Conservation (phyloP, 2,888 invertebrate genomes). For the Choristoneura rosaceana region DNA sequence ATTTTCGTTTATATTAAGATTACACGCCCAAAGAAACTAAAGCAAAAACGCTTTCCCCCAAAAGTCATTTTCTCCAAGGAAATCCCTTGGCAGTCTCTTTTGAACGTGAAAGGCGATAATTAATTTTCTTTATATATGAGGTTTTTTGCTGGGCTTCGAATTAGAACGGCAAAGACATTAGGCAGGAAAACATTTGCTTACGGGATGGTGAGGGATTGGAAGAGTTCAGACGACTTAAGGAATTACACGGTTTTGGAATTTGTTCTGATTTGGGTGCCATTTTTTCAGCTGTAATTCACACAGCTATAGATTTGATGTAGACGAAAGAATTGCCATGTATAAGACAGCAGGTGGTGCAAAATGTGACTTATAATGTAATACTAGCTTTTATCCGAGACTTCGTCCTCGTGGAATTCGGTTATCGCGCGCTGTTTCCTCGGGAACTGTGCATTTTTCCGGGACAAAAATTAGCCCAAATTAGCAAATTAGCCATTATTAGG, state of each 20-base stretch:
- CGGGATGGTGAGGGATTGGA: constrained; percentile 32
- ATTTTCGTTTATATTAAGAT: not conserved
- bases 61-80: constrained; percentile 36
- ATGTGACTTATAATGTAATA: no score
- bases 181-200: constrained; percentile 38
- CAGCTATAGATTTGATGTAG: no score
- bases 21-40: constrained; percentile 19
- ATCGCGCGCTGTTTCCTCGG: no score
- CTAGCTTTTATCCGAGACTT: no score
- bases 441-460: no score
- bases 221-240: constrained; percentile 12
- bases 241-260: constrained; percentile 6
- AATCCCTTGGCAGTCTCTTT: constrained; percentile 37
- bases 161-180: constrained; percentile 33
- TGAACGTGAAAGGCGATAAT: constrained; percentile 38
- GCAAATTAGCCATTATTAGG: no score
- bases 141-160: constrained; percentile 38
- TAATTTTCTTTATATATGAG: constrained; percentile 41
- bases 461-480: no score
- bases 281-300: not conserved
- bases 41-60: constrained; percentile 31
- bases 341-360: no score
- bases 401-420: no score
- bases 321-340: no score
- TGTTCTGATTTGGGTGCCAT: not conserved